Conservation (phyloP, 2,113 vertebrate genomes). For the Chionomys nivalis region DNA sequence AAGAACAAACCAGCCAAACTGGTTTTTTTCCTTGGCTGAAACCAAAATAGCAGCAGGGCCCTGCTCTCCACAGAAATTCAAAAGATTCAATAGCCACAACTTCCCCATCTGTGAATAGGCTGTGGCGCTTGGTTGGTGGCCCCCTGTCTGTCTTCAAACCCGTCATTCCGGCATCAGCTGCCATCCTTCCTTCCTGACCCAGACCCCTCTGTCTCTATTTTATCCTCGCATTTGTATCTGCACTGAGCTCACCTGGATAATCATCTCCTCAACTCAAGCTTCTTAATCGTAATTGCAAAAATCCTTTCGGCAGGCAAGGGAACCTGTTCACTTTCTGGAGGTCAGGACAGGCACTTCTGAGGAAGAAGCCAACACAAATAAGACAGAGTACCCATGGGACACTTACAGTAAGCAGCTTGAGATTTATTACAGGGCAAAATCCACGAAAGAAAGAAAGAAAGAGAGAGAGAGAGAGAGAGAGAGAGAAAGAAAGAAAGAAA, state of each 20-base stretch:
- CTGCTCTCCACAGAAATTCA: fast-evolving
- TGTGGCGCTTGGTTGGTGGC: fast-evolving
- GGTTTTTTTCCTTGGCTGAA: background rate
- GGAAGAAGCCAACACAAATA: background rate
- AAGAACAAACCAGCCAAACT: background rate
- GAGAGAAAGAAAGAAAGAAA: background rate
- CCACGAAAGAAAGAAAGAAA: background rate
- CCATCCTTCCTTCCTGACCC: background rate
- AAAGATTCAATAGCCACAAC: background rate
- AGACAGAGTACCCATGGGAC: background rate
- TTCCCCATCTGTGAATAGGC: background rate
- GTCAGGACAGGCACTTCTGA: background rate
- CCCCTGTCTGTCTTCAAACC: background rate
- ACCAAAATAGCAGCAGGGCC: background rate
- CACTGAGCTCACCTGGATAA: background rate
- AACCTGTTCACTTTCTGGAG: background rate
- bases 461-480: too few relatives aligned
- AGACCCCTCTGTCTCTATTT: background rate
- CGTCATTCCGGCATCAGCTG: background rate
- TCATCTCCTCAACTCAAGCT: background rate
- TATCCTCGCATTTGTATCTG: background rate
- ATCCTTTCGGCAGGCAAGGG: background rate
- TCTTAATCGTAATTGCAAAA: background rate
- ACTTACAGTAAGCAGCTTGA: background rate
- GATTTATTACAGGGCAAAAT: background rate